Base-by-base conservation (phyloP, 2,797 vertebrate species). In the Neomorphus geoffroyi region DNA sequence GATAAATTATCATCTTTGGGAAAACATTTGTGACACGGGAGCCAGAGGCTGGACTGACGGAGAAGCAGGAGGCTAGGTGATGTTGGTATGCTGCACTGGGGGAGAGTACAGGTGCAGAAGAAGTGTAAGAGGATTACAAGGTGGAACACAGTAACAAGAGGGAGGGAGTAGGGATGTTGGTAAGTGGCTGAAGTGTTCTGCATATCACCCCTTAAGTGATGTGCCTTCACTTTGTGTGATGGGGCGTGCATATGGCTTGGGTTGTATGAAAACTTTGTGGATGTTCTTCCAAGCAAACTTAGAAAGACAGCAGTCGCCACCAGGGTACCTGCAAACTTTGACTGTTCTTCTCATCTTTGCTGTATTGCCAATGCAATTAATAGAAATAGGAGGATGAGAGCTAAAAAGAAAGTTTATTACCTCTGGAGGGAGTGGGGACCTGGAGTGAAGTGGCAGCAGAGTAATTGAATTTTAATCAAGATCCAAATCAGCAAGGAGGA, bases 101-200 rank as follows among this genome's bases (percentile, higher is more conserved):
- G 43, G 18, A 27, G 6, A 11, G 24, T 18, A 28, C 0, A 3
- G 23, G 39, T 75, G 51, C 32, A 41, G 57, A 70, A 56, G 12
- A 72, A 64, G 27, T 28, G 13, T 33, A 39, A 57, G n/a, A 70
- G 28, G 62, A 75, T 51, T 64, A 18, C 45, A 65, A 28, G 15
- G 33, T 27, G 19, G 18, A n/a, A 80, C 65, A 54, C 2, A 0
- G 33, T 4, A 39, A 46, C 1, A 1, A 50, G 8, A 56, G 17
- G 0, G 1, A 67, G 13, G 10, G 41, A 67, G n/a, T 3, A 35
- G 5, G 16, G 37, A 39, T 0, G 0, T 7, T 30, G 35, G 30
- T 46, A 56, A 46, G 43, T 46, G 56, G 30, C 7, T 28, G 30
- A 50, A 50, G 26, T 51, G 18, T 56, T 66, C 35, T 53, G 10